Percentiles rank a stretch among this genome's conserved stretches.
These are phyloP conservation scores for Rugalucina vietnamica DNA, from an alignment of 2,888 invertebrate species.

Conservation along the genomic window DNA sequence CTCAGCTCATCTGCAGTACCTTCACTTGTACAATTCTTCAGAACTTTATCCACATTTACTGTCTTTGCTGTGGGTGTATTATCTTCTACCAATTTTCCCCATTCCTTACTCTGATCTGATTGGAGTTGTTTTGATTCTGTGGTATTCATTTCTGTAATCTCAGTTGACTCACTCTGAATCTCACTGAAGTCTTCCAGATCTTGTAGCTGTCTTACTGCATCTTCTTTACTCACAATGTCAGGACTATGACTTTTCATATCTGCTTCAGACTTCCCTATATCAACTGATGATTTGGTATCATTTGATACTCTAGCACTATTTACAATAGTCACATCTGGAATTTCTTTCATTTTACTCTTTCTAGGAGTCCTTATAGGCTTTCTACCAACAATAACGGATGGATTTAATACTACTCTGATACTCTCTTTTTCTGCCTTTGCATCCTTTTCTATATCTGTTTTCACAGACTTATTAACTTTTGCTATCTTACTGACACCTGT, in stretches of 20 bases:
- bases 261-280: background rate
- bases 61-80: background rate
- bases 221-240: background rate
- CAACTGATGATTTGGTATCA: background rate
- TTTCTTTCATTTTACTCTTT: conserved; percentile 41
- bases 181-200: background rate
- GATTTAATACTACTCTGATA: conserved; percentile 41
- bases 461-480: background rate
- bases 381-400: conserved; percentile 11
- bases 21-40: background rate
- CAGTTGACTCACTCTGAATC: background rate
- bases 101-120: background rate
- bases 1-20: background rate
- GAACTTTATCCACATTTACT: background rate
- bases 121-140: background rate
- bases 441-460: background rate
- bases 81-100: no score
- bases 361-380: conserved; percentile 58
- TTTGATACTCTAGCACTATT: background rate
- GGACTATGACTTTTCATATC: background rate
- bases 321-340: no score
- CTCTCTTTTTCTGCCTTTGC: background rate
- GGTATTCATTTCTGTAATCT: background rate
- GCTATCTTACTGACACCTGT: background rate
- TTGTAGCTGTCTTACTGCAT: background rate